Conservation (phyloP, 2,888 invertebrate species). For the Coenonympha glycerion region DNA sequence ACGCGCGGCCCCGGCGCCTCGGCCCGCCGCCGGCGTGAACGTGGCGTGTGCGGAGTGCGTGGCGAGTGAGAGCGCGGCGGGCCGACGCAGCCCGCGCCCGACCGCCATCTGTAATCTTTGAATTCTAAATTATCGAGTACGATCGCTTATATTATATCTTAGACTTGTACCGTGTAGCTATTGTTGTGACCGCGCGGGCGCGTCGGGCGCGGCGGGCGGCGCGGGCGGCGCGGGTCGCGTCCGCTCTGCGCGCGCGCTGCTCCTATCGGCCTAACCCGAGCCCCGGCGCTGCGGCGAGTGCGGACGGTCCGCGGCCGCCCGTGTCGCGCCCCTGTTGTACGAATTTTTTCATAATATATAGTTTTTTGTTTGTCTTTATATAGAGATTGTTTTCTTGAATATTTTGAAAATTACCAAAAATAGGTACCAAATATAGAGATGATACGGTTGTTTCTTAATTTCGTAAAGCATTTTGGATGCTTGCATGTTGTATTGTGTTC, state of each 20-base stretch:
- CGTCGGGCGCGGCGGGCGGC: conserved; percentile 31
- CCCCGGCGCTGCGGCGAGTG: too few species aligned
- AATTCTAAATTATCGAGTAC: conserved; percentile 60
- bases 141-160: conserved; percentile 67
- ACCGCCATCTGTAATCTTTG: conserved; percentile 48
- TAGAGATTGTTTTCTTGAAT: conserved; percentile 69
- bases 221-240: conserved; percentile 27
- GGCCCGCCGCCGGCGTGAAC: conserved; percentile 28
- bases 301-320: conserved; percentile 39
- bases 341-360: conserved; percentile 72
- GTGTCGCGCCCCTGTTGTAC: conserved; percentile 58
- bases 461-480: conserved; percentile 73
- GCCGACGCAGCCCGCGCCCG: conserved; percentile 30
- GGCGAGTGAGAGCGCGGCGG: conserved; percentile 30
- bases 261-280: conserved; percentile 22
- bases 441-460: conserved; percentile 73
- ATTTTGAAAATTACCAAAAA: conserved; percentile 74
- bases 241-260: conserved; percentile 17
- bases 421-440: conserved; percentile 75
- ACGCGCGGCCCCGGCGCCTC: conserved; percentile 26
- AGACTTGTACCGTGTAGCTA: conserved; percentile 66
- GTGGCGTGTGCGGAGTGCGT: conserved; percentile 27
- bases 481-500: conserved; percentile 78
- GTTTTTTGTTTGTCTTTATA: conserved; percentile 72
- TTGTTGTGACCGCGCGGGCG: conserved; percentile 51